phyloP scores from a whole-genome alignment of 2,888 invertebrate genomes.

The Drosophila meridionalis region DNA sequence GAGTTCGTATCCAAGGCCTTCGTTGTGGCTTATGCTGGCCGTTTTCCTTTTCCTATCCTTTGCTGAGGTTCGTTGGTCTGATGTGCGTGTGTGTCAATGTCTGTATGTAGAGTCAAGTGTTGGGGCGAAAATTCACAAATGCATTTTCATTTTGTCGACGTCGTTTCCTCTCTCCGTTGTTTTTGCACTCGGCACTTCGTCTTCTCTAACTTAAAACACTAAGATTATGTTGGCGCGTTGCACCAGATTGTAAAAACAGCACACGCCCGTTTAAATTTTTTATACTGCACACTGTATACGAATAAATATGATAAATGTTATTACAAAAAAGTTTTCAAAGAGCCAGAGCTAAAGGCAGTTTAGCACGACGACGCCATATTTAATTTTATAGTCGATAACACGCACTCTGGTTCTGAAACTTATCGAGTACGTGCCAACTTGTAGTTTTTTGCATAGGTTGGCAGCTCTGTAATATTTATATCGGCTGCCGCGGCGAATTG shows the following conservation, averaged over 20 bases:
- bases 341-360: constrained; percentile 65
- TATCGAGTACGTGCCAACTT: constrained; percentile 35
- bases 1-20: constrained; percentile 58
- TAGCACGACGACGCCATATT: constrained; percentile 82
- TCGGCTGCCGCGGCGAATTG: constrained; percentile 38
- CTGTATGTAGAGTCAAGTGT: constrained; percentile 56
- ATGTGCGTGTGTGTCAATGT: constrained; percentile 35
- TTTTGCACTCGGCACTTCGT: constrained; percentile 71
- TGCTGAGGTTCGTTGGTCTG: constrained; percentile 47
- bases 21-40: constrained; percentile 40
- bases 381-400: constrained; percentile 66
- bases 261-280: constrained; percentile 47
- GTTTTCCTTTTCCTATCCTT: constrained; percentile 54
- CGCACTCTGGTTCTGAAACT: constrained; percentile 41
- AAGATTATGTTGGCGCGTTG: constrained; percentile 44
- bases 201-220: constrained; percentile 53
- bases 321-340: constrained; percentile 69
- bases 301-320: constrained; percentile 71
- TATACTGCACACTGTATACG: constrained; percentile 58
- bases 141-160: constrained; percentile 72
- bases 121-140: constrained; percentile 71
- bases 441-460: constrained; percentile 16
- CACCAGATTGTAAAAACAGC: constrained; percentile 29
- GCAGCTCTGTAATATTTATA: constrained; percentile 30
- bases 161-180: constrained; percentile 58